Conservation (phyloP, 2,888 invertebrate genomes). For the Hipparchia sbordonii region DNA sequence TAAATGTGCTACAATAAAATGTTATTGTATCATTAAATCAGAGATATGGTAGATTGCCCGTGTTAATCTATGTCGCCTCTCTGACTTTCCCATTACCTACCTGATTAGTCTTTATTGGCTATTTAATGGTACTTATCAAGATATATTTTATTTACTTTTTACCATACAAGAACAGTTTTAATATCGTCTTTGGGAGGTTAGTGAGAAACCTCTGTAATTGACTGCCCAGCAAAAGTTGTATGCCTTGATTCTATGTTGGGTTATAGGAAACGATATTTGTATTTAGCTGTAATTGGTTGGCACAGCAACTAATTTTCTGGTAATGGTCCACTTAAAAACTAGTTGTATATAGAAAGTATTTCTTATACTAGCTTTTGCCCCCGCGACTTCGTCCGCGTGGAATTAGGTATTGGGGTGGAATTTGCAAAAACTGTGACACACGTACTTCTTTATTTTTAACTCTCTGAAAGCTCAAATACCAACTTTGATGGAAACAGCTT, state of each 20-base stretch:
- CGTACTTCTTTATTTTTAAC: too few species aligned
- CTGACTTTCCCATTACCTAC: not conserved
- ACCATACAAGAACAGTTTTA: not conserved
- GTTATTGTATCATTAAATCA: conserved; percentile 31
- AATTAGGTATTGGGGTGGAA: too few species aligned
- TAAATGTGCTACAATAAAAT: conserved; percentile 31
- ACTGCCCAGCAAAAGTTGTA: not conserved
- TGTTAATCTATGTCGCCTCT: conserved; percentile 20
- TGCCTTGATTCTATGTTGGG: not conserved
- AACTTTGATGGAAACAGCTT: too few species aligned
- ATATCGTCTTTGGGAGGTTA: not conserved
- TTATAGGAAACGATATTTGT: not conserved
- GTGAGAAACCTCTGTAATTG: not conserved
- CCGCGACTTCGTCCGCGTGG: too few species aligned
- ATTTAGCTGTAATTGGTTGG: not conserved
- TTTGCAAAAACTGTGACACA: too few species aligned
- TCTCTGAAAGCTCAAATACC: too few species aligned
- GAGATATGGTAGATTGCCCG: conserved; percentile 26
- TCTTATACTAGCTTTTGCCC: too few species aligned
- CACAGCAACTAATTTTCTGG: too few species aligned
- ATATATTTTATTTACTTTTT: not conserved
- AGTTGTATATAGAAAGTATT: too few species aligned
- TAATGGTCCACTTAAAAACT: too few species aligned
- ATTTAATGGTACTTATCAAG: not conserved
- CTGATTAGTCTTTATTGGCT: conserved; percentile 5